phyloP scores from a whole-genome alignment of 2,113 vertebrate genomes.

The Theropithecus gelada region DNA sequence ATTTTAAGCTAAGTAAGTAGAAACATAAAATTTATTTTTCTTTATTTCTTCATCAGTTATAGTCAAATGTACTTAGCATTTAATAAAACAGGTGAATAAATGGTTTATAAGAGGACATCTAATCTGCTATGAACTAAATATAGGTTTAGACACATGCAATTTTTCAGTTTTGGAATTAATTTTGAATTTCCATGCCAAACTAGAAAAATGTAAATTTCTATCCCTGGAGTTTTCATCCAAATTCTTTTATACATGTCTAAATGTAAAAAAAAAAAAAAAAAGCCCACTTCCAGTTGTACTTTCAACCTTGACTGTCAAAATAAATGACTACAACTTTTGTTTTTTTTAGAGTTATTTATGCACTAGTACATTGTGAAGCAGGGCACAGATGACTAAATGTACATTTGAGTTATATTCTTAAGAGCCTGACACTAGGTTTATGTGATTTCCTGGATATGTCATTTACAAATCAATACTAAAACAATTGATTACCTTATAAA shows the following conservation, averaged over 20 bases:
- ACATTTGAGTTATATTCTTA: neutral
- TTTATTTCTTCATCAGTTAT: neutral
- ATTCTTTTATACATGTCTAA: conserved; percentile 1
- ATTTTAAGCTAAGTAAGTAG: neutral
- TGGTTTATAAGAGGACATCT: neutral
- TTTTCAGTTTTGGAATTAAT: neutral
- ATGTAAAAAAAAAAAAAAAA: neutral
- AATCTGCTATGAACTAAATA: neutral
- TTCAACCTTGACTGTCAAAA: conserved; percentile 27
- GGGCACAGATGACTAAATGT: neutral
- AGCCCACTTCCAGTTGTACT: neutral
- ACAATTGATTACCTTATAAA: conserved; percentile 40
- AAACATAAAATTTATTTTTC: neutral
- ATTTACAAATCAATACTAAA: conserved; percentile 42
- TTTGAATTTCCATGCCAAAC: neutral
- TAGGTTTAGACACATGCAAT: neutral
- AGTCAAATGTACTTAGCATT: neutral
- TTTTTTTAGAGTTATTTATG: neutral
- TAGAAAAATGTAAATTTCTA: neutral
- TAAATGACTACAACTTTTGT: neutral
- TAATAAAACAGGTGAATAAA: neutral
- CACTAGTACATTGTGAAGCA: neutral
- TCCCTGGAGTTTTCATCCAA: neutral
- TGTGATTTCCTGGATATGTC: conserved; percentile 21
- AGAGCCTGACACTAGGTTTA: neutral